Percentiles rank a stretch among this genome's conserved stretches.
Conservation (phyloP, 2,797 vertebrate genomes). For the Coracias cyanogaster region DNA sequence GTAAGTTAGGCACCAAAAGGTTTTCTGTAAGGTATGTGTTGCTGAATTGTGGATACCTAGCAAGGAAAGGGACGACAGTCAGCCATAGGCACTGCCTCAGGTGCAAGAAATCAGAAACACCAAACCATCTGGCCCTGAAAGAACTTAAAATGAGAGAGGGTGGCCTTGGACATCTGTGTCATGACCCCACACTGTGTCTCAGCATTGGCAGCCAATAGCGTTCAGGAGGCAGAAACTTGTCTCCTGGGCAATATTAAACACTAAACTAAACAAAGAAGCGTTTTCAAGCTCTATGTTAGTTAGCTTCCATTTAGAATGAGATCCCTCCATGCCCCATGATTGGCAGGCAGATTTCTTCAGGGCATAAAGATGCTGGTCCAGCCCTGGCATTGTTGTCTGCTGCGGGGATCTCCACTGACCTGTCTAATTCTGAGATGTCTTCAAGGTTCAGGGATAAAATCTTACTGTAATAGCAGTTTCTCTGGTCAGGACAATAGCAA, state of each 20-base stretch:
- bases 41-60: not conserved
- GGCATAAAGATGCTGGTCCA: not conserved
- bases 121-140: not conserved
- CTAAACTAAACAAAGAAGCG: not conserved
- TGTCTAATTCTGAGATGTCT: not conserved
- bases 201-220: not conserved
- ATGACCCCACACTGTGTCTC: not conserved
- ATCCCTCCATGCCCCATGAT: not conserved
- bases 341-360: not conserved
- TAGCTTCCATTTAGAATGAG: not conserved
- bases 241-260: not conserved
- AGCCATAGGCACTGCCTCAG: not conserved
- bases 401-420: not conserved
- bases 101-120: not conserved
- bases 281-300: not conserved
- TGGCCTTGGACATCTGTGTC: not conserved
- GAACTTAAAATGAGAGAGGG: not conserved
- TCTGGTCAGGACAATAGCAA: not conserved
- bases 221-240: not conserved
- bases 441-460: not conserved
- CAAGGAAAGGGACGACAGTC: not conserved
- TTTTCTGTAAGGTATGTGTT: not conserved
- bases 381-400: not conserved
- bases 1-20: not conserved
- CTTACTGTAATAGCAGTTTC: not conserved